Evolutionary conservation across 2,888 invertebrate genomes (phyloP), one percentile per base, ranked within the genome.

Genomic region (Chalcosyrphus nemorum): DNA sequence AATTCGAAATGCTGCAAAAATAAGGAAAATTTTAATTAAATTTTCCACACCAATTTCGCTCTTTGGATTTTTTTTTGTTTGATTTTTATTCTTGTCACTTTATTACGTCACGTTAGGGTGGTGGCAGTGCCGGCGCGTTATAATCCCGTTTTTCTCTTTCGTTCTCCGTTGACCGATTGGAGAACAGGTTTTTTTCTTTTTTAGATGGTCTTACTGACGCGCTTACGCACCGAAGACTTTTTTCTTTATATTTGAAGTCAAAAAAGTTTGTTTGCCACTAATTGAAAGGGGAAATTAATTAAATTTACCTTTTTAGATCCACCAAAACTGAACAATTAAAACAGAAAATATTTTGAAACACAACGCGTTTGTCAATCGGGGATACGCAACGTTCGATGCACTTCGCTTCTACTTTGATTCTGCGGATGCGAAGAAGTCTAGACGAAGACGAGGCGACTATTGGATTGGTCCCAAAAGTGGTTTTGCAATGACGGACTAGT

Each of bases 101-200:
- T 24, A 77, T 77, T 77, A 77, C 77, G 77, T 77, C 77, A 77
- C 77, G 57, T 59, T 38, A 6, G 77, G 77, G 77, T 77, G 77
- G 77, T 77, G 77, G 59, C 77, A 56, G 35, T 70, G 77, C 77
- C 77, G 77, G 77, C 70, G 77, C 77, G 77, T 77, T 45, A 21
- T 41, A 54, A 41, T 70, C 56, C 68, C 68, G 56, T 70, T 27
- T 61, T 45, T 15, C 17, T 56, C 29, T 43, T 24, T 17, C 21
- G 19, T 29, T 19, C 15, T 63, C 27, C 35, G 15, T 45, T 19
- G 29, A 59, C 59, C 66, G 66, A 68, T 65, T 32, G 66, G 59
- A n/a, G n/a, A 76, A 76, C 75, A 76, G 75, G 75, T 76, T 75
- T 65, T 24, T 24, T 24, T 24, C 4, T 24, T 74, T 65, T 72